These are phyloP conservation scores for Abscondita cerata DNA, from an alignment of 2,888 invertebrate genomes.

Conservation along the genomic window DNA sequence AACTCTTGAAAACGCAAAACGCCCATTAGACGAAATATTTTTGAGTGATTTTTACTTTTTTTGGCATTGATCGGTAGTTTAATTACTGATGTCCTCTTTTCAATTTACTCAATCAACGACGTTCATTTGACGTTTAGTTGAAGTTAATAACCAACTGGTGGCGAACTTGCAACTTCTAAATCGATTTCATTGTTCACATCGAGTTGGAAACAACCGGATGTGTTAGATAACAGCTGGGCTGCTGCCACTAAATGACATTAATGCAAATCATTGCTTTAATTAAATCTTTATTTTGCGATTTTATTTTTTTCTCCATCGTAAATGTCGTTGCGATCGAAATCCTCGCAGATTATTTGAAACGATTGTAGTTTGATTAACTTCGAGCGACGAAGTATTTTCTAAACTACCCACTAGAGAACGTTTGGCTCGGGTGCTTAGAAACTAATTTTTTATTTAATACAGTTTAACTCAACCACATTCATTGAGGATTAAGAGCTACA, in stretches of 20 bases:
- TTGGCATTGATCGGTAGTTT: neutral
- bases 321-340: too few species aligned
- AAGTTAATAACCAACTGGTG: constrained; percentile 15
- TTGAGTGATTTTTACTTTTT: too few species aligned
- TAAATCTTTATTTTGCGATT: constrained; percentile 13
- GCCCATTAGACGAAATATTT: too few species aligned
- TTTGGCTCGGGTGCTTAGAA: too few species aligned
- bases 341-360: too few species aligned
- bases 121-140: constrained; percentile 10
- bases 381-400: too few species aligned
- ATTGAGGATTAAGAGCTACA: too few species aligned
- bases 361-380: too few species aligned
- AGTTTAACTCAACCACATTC: too few species aligned
- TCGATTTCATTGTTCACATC: constrained; percentile 18
- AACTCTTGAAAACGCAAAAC: too few species aligned
- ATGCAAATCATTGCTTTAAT: constrained; percentile 24
- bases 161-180: constrained; percentile 7
- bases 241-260: constrained; percentile 18
- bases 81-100: neutral
- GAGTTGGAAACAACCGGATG: constrained; percentile 11
- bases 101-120: constrained; percentile 9
- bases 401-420: too few species aligned
- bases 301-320: constrained; percentile 8
- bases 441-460: too few species aligned
- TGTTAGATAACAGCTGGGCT: constrained; percentile 21